phyloP scores from a whole-genome alignment of 2,888 invertebrate species.

The Petrolisthes manimaculis region DNA sequence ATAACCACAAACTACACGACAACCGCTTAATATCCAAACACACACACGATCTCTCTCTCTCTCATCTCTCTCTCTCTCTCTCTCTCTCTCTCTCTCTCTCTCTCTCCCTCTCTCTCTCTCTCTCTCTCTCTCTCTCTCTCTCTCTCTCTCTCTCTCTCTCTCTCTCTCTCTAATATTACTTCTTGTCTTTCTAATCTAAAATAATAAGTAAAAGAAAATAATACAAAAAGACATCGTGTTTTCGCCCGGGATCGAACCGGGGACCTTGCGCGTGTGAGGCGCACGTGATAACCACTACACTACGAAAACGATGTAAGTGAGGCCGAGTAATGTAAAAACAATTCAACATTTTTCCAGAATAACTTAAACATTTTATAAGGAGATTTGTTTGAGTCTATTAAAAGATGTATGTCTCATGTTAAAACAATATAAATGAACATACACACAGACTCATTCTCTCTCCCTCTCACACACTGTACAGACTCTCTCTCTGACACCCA shows the following conservation, averaged over 20 bases:
- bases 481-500: background rate
- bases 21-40: no score
- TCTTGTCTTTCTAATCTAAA: background rate
- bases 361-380: background rate
- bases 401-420: background rate
- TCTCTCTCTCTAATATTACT: constrained; percentile 1
- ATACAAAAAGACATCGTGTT: constrained; percentile 36
- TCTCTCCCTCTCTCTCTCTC: constrained; percentile 28
- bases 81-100: background rate
- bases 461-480: background rate
- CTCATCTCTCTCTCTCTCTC: background rate
- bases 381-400: background rate
- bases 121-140: constrained; percentile 30
- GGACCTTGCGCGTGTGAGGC: constrained; percentile 67
- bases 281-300: constrained; percentile 67
- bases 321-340: background rate
- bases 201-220: background rate
- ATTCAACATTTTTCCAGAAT: background rate
- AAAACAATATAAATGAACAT: background rate
- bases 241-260: constrained; percentile 67
- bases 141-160: constrained; percentile 23
- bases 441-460: background rate
- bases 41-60: background rate
- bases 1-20: no score
- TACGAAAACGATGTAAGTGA: constrained; percentile 59